These are phyloP conservation scores for Blomia tropicalis DNA, from an alignment of 2,888 invertebrate genomes.

Conservation along the genomic window DNA sequence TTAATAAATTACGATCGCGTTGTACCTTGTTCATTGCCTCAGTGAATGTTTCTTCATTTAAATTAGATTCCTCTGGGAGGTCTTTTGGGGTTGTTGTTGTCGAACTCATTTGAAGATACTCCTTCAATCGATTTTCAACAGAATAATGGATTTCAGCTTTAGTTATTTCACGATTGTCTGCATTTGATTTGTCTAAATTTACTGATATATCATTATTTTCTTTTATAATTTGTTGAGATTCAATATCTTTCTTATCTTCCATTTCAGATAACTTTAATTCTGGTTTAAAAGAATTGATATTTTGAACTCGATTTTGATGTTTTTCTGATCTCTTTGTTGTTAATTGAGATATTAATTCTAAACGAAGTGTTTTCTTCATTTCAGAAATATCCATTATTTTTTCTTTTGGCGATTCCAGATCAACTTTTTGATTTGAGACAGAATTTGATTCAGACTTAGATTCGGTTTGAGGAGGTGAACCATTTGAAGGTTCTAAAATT, in stretches of 20 bases:
- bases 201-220: not conserved
- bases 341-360: slow-evolving; percentile 11
- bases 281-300: not conserved
- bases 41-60: not conserved
- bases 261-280: not conserved
- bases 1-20: slow-evolving; percentile 11
- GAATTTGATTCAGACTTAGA: not conserved
- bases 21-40: slow-evolving; percentile 6
- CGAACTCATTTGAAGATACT: not conserved
- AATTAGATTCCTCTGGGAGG: not conserved
- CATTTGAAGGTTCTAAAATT: too few species aligned
- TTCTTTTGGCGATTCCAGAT: too few species aligned
- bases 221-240: not conserved
- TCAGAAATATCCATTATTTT: too few species aligned
- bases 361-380: not conserved
- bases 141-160: not conserved
- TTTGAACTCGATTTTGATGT: not conserved
- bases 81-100: not conserved
- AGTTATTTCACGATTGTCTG: not conserved
- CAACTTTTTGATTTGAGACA: too few species aligned
- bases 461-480: too few species aligned
- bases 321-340: not conserved
- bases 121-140: not conserved
- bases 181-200: not conserved
- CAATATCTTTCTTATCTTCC: not conserved